Evolutionary conservation across 2,888 invertebrate genomes (phyloP).

Genomic region (Sphaeridia pumilis): DNA sequence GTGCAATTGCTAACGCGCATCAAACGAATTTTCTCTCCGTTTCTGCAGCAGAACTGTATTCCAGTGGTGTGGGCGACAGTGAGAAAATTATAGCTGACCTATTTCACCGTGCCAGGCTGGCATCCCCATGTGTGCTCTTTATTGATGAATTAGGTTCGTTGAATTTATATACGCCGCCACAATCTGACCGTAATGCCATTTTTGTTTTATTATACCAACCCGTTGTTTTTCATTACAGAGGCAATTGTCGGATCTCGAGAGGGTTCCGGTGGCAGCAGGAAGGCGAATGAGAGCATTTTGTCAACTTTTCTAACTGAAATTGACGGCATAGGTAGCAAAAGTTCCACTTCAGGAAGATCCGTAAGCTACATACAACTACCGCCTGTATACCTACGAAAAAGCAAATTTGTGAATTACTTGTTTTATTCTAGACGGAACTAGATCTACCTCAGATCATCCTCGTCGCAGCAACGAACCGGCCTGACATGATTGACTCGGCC

Average conservation of each 20-base stretch:
- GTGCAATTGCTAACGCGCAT: slow-evolving; percentile 47
- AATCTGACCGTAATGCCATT: background rate
- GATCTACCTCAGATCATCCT: slow-evolving; percentile 43
- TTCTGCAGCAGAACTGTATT: slow-evolving; percentile 52
- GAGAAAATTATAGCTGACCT: slow-evolving; percentile 49
- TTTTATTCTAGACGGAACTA: background rate
- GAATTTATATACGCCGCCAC: slow-evolving; percentile 9
- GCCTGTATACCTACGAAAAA: too few species aligned
- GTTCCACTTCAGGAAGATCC: background rate
- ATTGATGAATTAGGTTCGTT: slow-evolving; percentile 50
- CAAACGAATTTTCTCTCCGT: slow-evolving; percentile 48
- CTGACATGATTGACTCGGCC: slow-evolving; percentile 52
- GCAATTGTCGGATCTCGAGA: slow-evolving; percentile 41
- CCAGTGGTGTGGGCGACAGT: slow-evolving; percentile 54
- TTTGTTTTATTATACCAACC: background rate
- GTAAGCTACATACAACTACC: too few species aligned
- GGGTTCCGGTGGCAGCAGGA: slow-evolving; percentile 26
- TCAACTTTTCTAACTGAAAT: slow-evolving; percentile 53
- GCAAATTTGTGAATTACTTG: too few species aligned
- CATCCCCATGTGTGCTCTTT: slow-evolving; percentile 51
- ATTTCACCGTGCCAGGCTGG: slow-evolving; percentile 49
- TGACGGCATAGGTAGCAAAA: slow-evolving; percentile 48
- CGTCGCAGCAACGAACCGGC: slow-evolving; percentile 54
- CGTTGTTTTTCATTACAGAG: slow-evolving; percentile 36
- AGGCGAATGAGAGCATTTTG: slow-evolving; percentile 45